Evolutionary conservation across 2,888 invertebrate genomes (phyloP).

Genomic region (Lobophora halterata): DNA sequence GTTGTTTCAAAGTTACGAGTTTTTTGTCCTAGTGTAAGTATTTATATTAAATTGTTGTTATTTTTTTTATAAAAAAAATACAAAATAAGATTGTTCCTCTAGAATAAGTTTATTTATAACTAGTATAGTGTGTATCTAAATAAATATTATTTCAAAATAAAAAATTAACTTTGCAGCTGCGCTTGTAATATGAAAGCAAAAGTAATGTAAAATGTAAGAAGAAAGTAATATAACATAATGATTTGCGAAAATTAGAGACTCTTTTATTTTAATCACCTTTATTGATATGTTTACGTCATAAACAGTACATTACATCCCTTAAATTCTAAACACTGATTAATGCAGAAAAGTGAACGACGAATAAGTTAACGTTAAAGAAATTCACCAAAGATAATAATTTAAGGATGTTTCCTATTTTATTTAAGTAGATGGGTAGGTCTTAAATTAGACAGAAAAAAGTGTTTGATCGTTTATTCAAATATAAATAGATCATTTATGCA

Average conservation of each 20-base stretch:
- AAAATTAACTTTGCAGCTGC: no score
- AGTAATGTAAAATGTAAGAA: no score
- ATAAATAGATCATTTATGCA: constrained; percentile 13
- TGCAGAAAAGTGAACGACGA: neutral
- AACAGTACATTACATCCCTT: constrained; percentile 26
- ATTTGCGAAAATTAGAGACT: constrained; percentile 3
- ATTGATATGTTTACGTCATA: constrained; percentile 35
- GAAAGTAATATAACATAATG: no score
- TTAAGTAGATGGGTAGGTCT: constrained; percentile 13
- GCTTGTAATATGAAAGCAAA: no score
- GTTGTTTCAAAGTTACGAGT: no score
- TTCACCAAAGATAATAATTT: neutral
- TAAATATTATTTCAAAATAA: no score
- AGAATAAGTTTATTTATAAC: no score
- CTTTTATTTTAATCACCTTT: constrained; percentile 24
- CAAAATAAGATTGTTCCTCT: neutral
- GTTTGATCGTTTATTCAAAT: constrained; percentile 26
- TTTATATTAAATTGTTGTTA: no score
- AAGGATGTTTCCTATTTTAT: neutral
- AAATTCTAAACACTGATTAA: constrained; percentile 14
- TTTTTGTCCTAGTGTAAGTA: no score
- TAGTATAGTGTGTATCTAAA: no score
- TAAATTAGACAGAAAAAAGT: constrained; percentile 24
- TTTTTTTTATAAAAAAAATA: no score
- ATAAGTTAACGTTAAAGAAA: neutral